A percentile compares a stretch with the other conserved stretches of the same genome.
phyloP scores from a whole-genome alignment of 2,113 vertebrate species.

The Trochalopteron elliotii region DNA sequence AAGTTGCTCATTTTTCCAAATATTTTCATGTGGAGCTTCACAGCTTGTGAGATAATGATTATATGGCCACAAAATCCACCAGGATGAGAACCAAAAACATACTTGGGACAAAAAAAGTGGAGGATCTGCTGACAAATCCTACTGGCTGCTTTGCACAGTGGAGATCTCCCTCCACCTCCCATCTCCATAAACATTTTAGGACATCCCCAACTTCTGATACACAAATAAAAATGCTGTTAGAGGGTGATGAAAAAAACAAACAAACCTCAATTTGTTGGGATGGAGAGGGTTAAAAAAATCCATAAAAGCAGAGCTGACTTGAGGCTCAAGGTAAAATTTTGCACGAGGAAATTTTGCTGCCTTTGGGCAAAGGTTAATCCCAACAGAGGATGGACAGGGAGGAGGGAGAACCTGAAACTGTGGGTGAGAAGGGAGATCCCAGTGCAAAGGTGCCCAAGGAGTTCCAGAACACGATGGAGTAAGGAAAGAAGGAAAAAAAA shows the following conservation, averaged over 20 bases:
- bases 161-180: not conserved
- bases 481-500: not conserved
- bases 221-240: not conserved
- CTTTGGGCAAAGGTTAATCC: not conserved
- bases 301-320: not conserved
- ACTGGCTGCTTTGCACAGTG: not conserved
- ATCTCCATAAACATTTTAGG: not conserved
- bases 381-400: not conserved
- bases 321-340: not conserved
- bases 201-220: not conserved
- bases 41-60: not conserved
- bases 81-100: not conserved
- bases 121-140: not conserved
- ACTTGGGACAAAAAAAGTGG: not conserved
- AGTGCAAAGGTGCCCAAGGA: not conserved
- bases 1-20: not conserved
- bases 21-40: not conserved
- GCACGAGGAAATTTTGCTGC: not conserved
- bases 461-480: rapidly evolving
- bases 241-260: not conserved
- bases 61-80: not conserved
- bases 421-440: not conserved
- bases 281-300: not conserved
- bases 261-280: not conserved
- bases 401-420: not conserved